Evolutionary conservation across 2,888 invertebrate genomes (phyloP), one percentile per base, ranked within the genome.

Genomic region (Apantesis nais): DNA sequence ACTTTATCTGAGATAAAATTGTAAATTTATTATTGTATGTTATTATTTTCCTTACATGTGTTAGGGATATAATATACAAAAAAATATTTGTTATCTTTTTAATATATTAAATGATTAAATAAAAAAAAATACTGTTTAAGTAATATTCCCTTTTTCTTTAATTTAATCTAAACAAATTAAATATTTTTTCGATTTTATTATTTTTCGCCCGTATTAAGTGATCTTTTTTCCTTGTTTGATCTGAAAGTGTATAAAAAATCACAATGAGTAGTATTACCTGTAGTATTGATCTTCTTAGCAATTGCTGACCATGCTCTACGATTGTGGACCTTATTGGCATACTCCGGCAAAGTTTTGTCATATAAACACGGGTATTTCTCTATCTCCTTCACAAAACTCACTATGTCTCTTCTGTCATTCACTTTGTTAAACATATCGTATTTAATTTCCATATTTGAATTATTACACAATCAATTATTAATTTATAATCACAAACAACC

Each of bases 311-410:
- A 84, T 7, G 83, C 82, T 65, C 72, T 68, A 11, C 80, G 73
- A 44, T 82, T 84, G 44, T 81, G 78, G 66, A 82, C 75, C 19
- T 82, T 82, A 74, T 83, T 83, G 1, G 78, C 76, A 68, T 85
- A 83, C n/a, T 83, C 82, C 58, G 83, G 74, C 39, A 78, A 75
- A 12, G 80, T 84, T n/a, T 75, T 78, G 34, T 85, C 70, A 52
- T 85, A 85, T 60, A 85, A 75, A 73, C 85, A 85, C 48, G 78
- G 81, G 73, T 84, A 78, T 62, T 79, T 85, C 66, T 85, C 81
- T 58, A 85, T 79, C 65, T 84, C 81, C 64, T 80, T 82, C 71
- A 85, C 81, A 74, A 85, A 85, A n/a, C 80, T 79, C 74, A 84
- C 80, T 39, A 84, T 79, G 22, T 85, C 85, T 19, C 73, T 68